Base-by-base conservation (phyloP, 2,888 invertebrate genomes). In the Drosophila kanekoi region DNA sequence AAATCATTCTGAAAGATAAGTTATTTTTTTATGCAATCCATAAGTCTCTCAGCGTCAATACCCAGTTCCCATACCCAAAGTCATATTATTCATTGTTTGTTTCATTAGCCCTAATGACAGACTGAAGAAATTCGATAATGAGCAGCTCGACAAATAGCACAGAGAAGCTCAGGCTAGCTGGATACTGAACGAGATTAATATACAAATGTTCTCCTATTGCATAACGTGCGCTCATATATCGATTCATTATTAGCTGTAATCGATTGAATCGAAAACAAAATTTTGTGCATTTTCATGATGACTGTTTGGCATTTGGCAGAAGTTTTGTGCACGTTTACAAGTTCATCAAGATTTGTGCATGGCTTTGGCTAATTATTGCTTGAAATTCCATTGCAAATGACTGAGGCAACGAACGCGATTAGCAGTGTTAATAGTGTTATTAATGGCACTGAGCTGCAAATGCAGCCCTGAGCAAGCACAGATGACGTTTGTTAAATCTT, bases 401-500 rank as follows among this genome's bases (percentile, higher is more conserved):
- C 66, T 45, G 9, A 38, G 54, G 33, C 67, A 47, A 33, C 54
- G 60, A 59, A 35, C 54, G 44, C 73, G 56, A 65, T 65, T 65
- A 61, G 38, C 38, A 40, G 56, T 60, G 43, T 20, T 56, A 69
- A 52, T 57, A 73, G 73, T 73, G 76, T 69, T 73, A 60, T 65
- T 74, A 74, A 67, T 60, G 51, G 18, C 45, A 75, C 68, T 68
- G 16, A 23, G 35, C 23, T 49, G 33, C 60, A 53, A 28, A 56
- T 78, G 78, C 74, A 78, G 61, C 75, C 74, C 74, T 74, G 79
- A 81, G 62, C 67, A 28, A 28, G 28, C 28, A 28, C 8, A 28
- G 28, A 8, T 8, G 2, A 0, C 28, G 28, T 28, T 28, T 28
- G 8, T 8, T 8, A 28, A 8, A 28, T 28, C 28, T 28, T 28